phyloP scores from a whole-genome alignment of 2,888 invertebrate genomes.

The Stegophylla sp. region DNA sequence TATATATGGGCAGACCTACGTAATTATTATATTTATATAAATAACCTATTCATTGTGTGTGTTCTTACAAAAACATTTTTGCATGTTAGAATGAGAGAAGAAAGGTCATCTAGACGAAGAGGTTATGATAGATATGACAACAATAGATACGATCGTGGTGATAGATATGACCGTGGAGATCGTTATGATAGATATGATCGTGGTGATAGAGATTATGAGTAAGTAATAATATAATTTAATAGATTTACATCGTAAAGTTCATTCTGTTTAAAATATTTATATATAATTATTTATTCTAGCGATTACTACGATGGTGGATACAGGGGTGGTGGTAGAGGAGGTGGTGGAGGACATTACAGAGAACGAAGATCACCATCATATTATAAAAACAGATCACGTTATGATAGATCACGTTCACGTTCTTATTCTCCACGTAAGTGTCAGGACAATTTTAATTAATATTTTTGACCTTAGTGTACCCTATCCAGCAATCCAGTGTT shows the following conservation, averaged over 20 bases:
- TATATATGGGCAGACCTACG: conserved; percentile 94
- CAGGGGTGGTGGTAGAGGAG: conserved; percentile 66
- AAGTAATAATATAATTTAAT: neutral
- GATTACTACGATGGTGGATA: conserved; percentile 64
- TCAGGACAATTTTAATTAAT: conserved; percentile 50
- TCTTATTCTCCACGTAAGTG: conserved; percentile 84
- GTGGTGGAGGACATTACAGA: conserved; percentile 63
- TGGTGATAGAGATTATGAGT: conserved; percentile 56
- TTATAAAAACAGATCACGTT: conserved; percentile 70
- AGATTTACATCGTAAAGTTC: too few species aligned
- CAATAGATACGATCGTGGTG: conserved; percentile 50
- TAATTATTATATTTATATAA: conserved; percentile 68
- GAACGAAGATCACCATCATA: conserved; percentile 75
- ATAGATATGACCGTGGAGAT: conserved; percentile 51
- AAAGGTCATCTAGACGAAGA: conserved; percentile 53
- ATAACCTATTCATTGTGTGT: too few species aligned
- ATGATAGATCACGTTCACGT: conserved; percentile 78
- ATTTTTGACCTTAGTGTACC: conserved; percentile 42
- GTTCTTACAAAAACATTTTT: neutral
- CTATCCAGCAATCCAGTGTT: conserved; percentile 45
- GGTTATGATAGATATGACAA: conserved; percentile 56
- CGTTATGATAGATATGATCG: conserved; percentile 55
- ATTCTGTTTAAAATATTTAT: too few species aligned
- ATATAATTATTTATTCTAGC: conserved; percentile 2
- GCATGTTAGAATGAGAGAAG: conserved; percentile 52